These are phyloP conservation scores for Mesorhabditis sp. DNA, from an alignment of 2,888 invertebrate species.

Conservation along the genomic window DNA sequence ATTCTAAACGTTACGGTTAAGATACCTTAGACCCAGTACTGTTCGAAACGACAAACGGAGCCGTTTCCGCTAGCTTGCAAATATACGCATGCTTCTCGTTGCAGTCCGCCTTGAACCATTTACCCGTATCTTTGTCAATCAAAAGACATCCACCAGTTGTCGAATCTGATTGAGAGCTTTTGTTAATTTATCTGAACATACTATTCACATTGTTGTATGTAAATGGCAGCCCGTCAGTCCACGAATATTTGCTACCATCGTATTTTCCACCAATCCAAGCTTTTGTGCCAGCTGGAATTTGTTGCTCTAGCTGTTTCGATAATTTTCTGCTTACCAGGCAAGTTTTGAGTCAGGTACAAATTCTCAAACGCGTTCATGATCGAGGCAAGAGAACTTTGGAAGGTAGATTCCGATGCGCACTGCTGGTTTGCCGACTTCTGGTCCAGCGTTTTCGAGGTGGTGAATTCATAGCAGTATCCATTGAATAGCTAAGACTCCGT, in stretches of 20 bases:
- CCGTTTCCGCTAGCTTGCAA: background rate
- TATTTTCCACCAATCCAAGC: background rate
- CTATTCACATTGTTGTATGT: constrained; percentile 2
- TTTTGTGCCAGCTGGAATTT: constrained; percentile 1
- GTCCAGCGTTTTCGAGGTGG: background rate
- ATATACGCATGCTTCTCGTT: background rate
- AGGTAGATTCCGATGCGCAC: background rate
- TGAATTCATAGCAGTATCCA: background rate
- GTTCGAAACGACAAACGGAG: constrained; percentile 1
- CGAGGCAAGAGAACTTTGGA: background rate
- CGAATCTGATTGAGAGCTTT: background rate
- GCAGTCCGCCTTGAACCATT: background rate
- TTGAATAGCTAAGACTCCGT: background rate
- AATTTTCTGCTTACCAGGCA: background rate
- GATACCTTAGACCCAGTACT: background rate
- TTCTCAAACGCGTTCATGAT: constrained; percentile 4
- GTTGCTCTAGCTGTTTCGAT: background rate
- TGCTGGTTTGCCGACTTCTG: background rate
- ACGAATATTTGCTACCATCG: background rate
- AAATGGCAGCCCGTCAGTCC: background rate
- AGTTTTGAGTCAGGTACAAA: background rate
- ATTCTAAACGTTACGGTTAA: background rate
- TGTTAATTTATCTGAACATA: background rate
- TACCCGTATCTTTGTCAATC: background rate
- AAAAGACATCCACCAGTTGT: constrained; percentile 4